These are phyloP conservation scores for Ambastaia sidthimunki DNA, from an alignment of 2,797 vertebrate species.

Conservation along the genomic window DNA sequence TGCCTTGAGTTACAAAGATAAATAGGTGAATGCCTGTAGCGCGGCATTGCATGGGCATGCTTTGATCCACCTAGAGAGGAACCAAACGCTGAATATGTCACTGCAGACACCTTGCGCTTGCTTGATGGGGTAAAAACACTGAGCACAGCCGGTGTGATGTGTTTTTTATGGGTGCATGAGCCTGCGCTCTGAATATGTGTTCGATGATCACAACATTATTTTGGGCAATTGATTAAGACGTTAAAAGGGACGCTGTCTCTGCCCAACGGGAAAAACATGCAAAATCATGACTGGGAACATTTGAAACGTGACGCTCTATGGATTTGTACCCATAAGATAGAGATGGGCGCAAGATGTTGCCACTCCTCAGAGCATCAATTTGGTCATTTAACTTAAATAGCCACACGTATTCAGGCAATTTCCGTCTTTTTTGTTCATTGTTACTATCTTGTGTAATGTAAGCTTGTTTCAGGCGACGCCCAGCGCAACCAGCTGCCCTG, in stretches of 20 bases:
- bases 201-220: slow-evolving; percentile 23
- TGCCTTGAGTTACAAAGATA: slow-evolving; percentile 21
- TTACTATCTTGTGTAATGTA: slow-evolving; percentile 54
- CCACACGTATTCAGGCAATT: slow-evolving; percentile 26
- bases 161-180: slow-evolving; percentile 51
- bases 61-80: slow-evolving; percentile 47
- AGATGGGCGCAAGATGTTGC: slow-evolving; percentile 42
- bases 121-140: slow-evolving; percentile 41
- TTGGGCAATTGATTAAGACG: slow-evolving; percentile 30
- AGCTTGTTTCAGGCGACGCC: slow-evolving; percentile 61
- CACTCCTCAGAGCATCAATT: slow-evolving; percentile 35
- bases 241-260: slow-evolving; percentile 2
- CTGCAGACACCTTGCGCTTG: slow-evolving; percentile 52
- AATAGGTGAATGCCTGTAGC: slow-evolving; percentile 44
- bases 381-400: slow-evolving; percentile 7
- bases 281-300: slow-evolving; percentile 20
- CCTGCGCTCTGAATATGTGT: slow-evolving; percentile 45
- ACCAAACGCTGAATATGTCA: slow-evolving; percentile 48
- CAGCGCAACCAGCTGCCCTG: slow-evolving; percentile 64
- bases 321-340: slow-evolving; percentile 15
- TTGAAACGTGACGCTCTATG: slow-evolving; percentile 41
- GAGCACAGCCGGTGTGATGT: slow-evolving; percentile 40
- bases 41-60: slow-evolving; percentile 56
- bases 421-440: slow-evolving; percentile 44
- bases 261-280: not conserved